phyloP scores from a whole-genome alignment of 2,888 invertebrate species.

The Lymantria dispar region DNA sequence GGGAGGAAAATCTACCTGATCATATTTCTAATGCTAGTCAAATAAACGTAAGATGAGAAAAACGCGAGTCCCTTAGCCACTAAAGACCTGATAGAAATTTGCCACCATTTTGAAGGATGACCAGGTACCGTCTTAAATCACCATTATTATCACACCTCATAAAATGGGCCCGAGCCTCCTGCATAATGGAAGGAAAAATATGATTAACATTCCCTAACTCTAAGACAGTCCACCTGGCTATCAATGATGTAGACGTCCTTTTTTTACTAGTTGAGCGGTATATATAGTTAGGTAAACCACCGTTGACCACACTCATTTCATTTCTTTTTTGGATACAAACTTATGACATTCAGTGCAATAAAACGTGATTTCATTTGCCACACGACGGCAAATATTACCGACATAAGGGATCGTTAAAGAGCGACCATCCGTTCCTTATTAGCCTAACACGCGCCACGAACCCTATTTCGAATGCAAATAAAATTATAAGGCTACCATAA shows the following conservation, averaged over 20 bases:
- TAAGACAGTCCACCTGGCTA: too few species aligned
- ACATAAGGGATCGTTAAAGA: constrained; percentile 62
- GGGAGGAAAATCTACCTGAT: too few species aligned
- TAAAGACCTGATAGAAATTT: too few species aligned
- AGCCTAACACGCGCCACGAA: constrained; percentile 70
- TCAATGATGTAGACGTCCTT: constrained; percentile 21
- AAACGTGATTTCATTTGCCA: constrained; percentile 62
- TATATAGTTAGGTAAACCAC: constrained; percentile 27
- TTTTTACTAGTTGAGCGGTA: constrained; percentile 13
- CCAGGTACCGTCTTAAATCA: too few species aligned
- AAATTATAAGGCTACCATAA: constrained; percentile 74
- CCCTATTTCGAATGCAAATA: constrained; percentile 75
- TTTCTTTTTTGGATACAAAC: constrained; percentile 47
- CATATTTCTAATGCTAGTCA: too few species aligned
- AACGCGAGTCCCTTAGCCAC: too few species aligned
- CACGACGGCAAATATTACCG: constrained; percentile 60
- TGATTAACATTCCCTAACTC: too few species aligned
- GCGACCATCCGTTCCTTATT: constrained; percentile 72
- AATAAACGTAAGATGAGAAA: too few species aligned
- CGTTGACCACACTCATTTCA: constrained; percentile 41
- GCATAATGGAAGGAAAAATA: too few species aligned
- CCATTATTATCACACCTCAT: too few species aligned
- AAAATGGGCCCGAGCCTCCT: too few species aligned
- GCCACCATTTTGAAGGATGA: too few species aligned
- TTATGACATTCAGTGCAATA: constrained; percentile 54